Evolutionary conservation across 2,113 vertebrate genomes (phyloP).

Genomic region (Elephas maximus): DNA sequence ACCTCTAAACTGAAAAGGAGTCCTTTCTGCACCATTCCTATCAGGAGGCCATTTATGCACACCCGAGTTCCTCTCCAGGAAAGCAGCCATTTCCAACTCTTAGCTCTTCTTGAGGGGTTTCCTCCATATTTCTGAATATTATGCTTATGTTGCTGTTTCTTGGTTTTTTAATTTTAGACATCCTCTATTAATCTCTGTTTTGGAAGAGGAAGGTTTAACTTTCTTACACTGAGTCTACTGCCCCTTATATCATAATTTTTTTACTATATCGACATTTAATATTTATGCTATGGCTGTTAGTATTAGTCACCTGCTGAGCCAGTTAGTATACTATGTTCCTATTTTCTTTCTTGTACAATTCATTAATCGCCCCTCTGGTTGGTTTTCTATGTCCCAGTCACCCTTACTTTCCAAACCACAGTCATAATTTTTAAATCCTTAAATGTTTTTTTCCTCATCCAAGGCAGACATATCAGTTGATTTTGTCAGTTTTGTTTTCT

Average conservation of each 20-base stretch:
- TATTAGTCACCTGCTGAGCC: not conserved
- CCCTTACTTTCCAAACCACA: constrained; percentile 19
- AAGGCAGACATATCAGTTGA: not conserved
- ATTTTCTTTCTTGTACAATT: not conserved
- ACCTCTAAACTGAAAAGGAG: not conserved
- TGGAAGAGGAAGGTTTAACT: not conserved
- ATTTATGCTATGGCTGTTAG: not conserved
- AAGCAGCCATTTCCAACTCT: not conserved
- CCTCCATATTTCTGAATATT: not conserved
- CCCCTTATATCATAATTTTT: not conserved
- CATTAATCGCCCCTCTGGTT: not conserved
- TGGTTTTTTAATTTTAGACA: not conserved
- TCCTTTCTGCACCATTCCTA: not conserved
- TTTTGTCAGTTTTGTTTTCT: not conserved
- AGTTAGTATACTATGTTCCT: not conserved
- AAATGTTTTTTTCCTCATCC: not conserved
- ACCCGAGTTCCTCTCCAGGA: not conserved
- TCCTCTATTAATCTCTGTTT: not conserved
- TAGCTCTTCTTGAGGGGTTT: not conserved
- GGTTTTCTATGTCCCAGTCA: not conserved
- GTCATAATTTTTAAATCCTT: not conserved
- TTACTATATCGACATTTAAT: not conserved
- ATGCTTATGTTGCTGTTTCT: not conserved
- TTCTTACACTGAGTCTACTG: not conserved
- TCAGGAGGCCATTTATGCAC: not conserved